phyloP scores from a whole-genome alignment of 1,140 invertebrate species.

The Pentalonia nigronervosa region DNA sequence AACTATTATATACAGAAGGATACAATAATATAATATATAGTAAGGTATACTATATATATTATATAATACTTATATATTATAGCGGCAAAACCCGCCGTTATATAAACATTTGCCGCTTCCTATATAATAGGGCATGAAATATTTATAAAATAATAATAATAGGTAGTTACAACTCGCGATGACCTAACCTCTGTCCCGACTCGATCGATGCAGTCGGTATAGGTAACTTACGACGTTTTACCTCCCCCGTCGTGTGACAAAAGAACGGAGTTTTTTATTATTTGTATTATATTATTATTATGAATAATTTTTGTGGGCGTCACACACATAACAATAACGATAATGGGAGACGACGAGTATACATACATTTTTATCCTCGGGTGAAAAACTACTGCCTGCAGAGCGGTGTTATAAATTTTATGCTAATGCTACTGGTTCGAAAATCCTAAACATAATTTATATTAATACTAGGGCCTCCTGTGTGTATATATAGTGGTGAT shows the following conservation, averaged over 20 bases:
- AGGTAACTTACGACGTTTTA: not conserved
- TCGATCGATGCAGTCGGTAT: not conserved
- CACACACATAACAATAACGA: not conserved
- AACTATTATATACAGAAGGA: not conserved
- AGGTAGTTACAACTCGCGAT: not conserved
- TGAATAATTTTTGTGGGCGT: constrained; percentile 42
- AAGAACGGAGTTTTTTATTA: not conserved
- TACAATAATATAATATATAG: not conserved
- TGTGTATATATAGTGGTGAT: not conserved
- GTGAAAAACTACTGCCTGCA: not conserved
- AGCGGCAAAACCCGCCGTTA: not conserved
- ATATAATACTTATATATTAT: not conserved
- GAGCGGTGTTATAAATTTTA: constrained; percentile 3
- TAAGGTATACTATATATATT: not conserved
- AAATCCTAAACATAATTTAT: not conserved
- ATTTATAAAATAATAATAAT: constrained; percentile 53
- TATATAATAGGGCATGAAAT: not conserved
- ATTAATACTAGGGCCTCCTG: not conserved
- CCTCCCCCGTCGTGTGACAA: constrained; percentile 35
- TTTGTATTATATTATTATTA: not conserved
- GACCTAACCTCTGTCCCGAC: not conserved
- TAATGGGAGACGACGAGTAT: not conserved
- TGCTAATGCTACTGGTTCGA: constrained; percentile 53
- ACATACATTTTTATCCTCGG: constrained; percentile 21
- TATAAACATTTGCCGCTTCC: not conserved